Conservation (phyloP, 2,888 invertebrate genomes). For the Tinea semifulvella region DNA sequence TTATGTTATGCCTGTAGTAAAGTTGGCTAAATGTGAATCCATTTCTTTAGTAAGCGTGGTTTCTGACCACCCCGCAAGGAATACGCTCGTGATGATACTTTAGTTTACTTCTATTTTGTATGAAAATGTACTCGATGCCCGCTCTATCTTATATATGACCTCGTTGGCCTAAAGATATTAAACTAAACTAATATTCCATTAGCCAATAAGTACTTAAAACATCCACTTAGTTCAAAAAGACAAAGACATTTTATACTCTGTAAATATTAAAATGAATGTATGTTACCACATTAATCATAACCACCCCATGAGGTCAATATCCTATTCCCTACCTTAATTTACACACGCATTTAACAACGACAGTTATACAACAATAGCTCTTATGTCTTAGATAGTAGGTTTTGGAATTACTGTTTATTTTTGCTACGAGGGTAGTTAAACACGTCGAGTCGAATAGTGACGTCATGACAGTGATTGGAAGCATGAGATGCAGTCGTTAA, state of each 20-base stretch:
- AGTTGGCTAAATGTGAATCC: no score
- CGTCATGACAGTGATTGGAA: slow-evolving; percentile 8
- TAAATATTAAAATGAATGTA: slow-evolving; percentile 11
- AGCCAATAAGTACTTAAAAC: neutral
- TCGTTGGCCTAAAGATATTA: neutral
- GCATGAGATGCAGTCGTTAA: neutral
- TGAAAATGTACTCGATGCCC: no score
- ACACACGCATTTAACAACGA: slow-evolving; percentile 1
- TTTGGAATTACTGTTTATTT: no score
- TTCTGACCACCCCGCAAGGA: no score
- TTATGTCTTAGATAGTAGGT: no score
- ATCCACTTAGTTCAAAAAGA: neutral
- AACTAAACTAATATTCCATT: neutral
- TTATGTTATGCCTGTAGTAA: no score
- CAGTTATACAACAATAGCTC: no score
- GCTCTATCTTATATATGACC: no score
- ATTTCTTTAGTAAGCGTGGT: no score
- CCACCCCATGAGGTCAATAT: slow-evolving; percentile 2
- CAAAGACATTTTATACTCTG: slow-evolving; percentile 9
- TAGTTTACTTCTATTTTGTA: no score
- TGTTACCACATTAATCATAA: slow-evolving; percentile 11
- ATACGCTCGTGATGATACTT: no score
- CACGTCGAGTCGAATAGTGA: neutral
- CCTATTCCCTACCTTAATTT: slow-evolving; percentile 4
- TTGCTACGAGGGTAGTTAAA: neutral